These are phyloP conservation scores for Nephrotoma guestfalica DNA, from an alignment of 2,888 invertebrate genomes.

Conservation along the genomic window DNA sequence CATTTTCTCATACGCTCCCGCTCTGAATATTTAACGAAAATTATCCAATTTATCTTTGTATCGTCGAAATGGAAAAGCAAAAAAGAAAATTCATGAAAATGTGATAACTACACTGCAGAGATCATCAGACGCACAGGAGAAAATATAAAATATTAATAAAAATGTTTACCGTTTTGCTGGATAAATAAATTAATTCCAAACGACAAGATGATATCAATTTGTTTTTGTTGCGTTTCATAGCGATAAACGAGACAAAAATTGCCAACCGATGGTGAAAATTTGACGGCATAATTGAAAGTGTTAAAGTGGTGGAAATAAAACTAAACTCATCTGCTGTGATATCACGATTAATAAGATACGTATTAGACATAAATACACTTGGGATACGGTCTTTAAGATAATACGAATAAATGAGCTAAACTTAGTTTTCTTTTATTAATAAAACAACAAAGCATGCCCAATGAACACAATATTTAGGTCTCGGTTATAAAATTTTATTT, in stretches of 20 bases:
- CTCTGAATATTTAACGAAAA: neutral
- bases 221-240: neutral
- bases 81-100: neutral
- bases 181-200: neutral
- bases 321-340: neutral
- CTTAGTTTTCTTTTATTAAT: too few relatives aligned
- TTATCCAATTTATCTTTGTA: neutral
- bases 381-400: too few relatives aligned
- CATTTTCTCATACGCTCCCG: neutral
- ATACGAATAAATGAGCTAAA: too few relatives aligned
- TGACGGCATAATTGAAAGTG: neutral
- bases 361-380: neutral
- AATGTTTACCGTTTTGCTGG: neutral
- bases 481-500: too few relatives aligned
- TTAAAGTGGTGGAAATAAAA: neutral
- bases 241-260: neutral
- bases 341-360: neutral
- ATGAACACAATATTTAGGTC: too few relatives aligned
- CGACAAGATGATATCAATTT: neutral
- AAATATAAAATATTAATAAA: neutral
- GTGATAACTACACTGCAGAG: neutral
- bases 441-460: too few relatives aligned
- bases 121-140: neutral
- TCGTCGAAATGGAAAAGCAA: slow-evolving; percentile 3
- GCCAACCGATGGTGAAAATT: neutral